phyloP scores from a whole-genome alignment of 2,797 vertebrate species.

The Zalophus californianus region DNA sequence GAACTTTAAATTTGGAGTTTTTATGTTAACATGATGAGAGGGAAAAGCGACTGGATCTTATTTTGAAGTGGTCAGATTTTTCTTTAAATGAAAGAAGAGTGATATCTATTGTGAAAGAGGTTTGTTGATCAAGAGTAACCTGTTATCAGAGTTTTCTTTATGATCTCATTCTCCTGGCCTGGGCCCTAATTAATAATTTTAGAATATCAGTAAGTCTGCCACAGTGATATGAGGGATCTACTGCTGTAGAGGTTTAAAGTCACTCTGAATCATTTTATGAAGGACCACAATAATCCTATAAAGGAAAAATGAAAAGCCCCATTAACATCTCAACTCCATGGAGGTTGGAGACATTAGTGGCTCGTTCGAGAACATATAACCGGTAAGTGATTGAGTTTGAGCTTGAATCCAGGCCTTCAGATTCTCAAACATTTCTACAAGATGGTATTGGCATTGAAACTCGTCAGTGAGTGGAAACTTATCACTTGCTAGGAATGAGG shows the following conservation, averaged over 20 bases:
- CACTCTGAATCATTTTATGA: background rate
- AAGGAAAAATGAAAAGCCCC: background rate
- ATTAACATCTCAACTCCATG: background rate
- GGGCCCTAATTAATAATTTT: background rate
- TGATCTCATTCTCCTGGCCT: conserved; percentile 15
- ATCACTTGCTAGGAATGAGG: background rate
- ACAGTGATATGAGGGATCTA: conserved; percentile 2
- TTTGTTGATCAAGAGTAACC: conserved; percentile 49
- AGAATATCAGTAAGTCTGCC: background rate
- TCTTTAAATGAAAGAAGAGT: background rate
- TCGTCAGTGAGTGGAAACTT: conserved; percentile 26
- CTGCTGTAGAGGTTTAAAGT: conserved; percentile 21
- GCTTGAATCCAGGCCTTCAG: background rate
- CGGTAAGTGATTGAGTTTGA: background rate
- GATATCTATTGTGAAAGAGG: background rate
- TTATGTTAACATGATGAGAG: background rate
- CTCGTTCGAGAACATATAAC: background rate
- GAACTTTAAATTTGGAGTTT: conserved; percentile 3
- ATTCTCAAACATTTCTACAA: background rate
- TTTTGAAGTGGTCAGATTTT: background rate
- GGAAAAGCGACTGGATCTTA: background rate
- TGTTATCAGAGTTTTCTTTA: background rate
- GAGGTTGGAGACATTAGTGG: background rate
- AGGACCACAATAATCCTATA: background rate
- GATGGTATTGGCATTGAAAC: background rate